These are phyloP conservation scores for Dryas iulia DNA, from an alignment of 1,140 invertebrate species.

Conservation along the genomic window DNA sequence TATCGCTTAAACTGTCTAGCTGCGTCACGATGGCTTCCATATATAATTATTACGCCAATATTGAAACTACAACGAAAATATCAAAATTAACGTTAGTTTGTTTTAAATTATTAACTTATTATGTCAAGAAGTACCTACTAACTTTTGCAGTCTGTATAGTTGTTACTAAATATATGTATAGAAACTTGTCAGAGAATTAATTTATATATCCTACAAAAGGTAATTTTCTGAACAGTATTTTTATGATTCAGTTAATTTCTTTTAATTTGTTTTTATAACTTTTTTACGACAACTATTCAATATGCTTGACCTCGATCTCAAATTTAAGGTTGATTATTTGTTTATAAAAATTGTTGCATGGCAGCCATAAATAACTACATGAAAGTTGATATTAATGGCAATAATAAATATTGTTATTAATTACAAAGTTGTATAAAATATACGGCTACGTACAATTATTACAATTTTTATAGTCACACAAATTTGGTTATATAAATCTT, in stretches of 20 bases:
- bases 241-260: constrained; percentile 29
- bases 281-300: constrained; percentile 32
- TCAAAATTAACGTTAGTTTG: too few species aligned
- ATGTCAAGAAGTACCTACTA: too few species aligned
- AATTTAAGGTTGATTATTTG: constrained; percentile 30
- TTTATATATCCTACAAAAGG: background rate
- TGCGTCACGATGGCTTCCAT: too few species aligned
- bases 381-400: constrained; percentile 20
- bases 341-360: constrained; percentile 20
- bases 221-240: constrained; percentile 13
- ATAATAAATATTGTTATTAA: constrained; percentile 20
- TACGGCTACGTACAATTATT: constrained; percentile 12
- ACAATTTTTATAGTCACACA: background rate
- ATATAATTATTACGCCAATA: too few species aligned
- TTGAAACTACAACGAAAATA: too few species aligned
- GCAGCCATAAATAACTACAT: constrained; percentile 9
- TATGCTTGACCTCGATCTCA: constrained; percentile 26
- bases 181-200: background rate
- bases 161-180: too few species aligned
- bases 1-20: too few species aligned
- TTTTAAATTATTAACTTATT: too few species aligned
- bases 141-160: background rate
- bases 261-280: constrained; percentile 32
- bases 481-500: background rate
- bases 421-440: constrained; percentile 8